Evolutionary conservation across 2,888 invertebrate species (phyloP), one percentile per base, ranked within the genome.

Genomic region (Graphium colonna): DNA sequence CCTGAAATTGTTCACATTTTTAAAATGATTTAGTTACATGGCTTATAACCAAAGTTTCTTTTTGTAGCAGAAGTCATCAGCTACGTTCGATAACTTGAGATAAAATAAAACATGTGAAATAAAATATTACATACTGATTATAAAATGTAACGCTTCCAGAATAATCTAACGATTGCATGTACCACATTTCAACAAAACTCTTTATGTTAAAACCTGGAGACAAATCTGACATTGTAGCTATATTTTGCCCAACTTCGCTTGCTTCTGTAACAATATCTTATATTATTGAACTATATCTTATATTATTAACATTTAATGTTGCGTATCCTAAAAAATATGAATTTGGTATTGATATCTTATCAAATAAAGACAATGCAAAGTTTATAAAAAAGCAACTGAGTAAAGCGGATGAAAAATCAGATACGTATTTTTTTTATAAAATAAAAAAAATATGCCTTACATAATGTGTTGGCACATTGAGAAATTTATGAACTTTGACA

Each of bases 111-210:
- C 3, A 18, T 18, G 1, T n/a, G n/a, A n/a, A n/a, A n/a, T n/a
- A 0, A 26, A 47, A 10, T 10, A 1, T 28, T 59, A 71, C 81
- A 69, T 62, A 87, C 87, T 73, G 62, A 62, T 86, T 85, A 52
- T 82, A 87, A 69, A 75, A 86, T 3, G 77, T 60, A 10, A 86
- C 77, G 51, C 64, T 79, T 51, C 81, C 84, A 0, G 39, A 60
- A 51, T 79, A 87, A 17, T 76, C 66, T 21, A 85, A 52, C 7
- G 73, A 70, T 46, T 77, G 65, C 68, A 84, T 86, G 56, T 78
- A 87, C 88, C 88, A 89, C 42, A 77, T 73, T 55, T 88, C 88
- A 0, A 89, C 68, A 43, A 85, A 79, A 52, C 78, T 81, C 46
- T 72, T 79, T 1, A 86, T 71, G 17, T 64, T 72, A 1, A 85